Evolutionary conservation across 2,888 invertebrate genomes (phyloP), one percentile per base, ranked within the genome.

Genomic region (Athalia rosae): DNA sequence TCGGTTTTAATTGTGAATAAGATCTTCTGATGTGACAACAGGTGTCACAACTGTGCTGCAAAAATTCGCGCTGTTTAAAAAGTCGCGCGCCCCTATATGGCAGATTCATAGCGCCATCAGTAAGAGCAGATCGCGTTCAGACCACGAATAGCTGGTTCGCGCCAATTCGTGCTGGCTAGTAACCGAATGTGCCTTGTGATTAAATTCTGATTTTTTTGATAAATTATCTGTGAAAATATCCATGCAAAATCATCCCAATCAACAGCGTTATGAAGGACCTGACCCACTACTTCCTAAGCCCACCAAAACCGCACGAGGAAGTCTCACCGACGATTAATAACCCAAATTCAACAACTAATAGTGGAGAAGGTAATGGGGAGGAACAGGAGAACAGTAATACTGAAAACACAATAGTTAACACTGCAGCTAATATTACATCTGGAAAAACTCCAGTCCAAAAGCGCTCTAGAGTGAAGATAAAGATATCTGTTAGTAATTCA

Each of bases 211-310:
- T 28, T 28, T 28, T 28, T 28, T 0, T 28, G 28, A 28, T 28
- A 28, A 28, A 28, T 28, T 28, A 28, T 28, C 28, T 28, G 28
- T 28, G 28, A 28, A 28, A 28, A 28, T 28, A 28, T 28, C 28
- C 28, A 28, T 28, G 28, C 28, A 28, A 28, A 1, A 28, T 28
- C 28, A 28, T 28, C 28, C 28, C 28, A 28, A 28, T 28, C 28
- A 28, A 28, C 28, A 28, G 28, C 28, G 28, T 28, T 0, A 88
- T 88, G 88, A 88, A 85, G 78, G 84, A 88, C 76, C 81, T 88
- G 7, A 84, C 85, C 50, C 84, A 85, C 59, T 88, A 87, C 77
- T 87, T 88, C 74, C 76, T 78, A 8, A 87, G 87, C 11, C 74
- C 80, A 28, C 76, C 80, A 8, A 86, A 81, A 79, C 56, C 79